Conservation (phyloP, 2,797 vertebrate species). For the Gymnothorax reevesii region DNA sequence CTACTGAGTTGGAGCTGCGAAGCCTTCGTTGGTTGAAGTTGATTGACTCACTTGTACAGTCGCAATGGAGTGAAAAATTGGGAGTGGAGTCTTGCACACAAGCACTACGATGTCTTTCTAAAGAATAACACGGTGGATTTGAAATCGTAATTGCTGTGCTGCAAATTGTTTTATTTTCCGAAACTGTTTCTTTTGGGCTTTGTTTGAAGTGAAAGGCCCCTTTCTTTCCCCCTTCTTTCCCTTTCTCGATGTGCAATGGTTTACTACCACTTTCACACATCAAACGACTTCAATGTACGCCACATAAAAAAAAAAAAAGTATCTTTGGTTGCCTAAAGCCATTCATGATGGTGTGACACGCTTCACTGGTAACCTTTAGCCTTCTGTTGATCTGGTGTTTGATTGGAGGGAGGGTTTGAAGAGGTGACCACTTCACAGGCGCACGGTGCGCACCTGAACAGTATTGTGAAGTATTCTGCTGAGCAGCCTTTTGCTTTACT, state of each 20-base stretch:
- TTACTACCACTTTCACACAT: background rate
- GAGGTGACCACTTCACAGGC: background rate
- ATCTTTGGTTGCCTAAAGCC: slow-evolving; percentile 27
- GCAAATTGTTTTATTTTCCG: background rate
- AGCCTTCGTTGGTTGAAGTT: background rate
- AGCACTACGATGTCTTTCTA: too few relatives aligned
- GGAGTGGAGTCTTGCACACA: background rate
- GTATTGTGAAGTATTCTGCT: too few relatives aligned
- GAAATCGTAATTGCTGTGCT: background rate
- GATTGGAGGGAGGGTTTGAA: background rate
- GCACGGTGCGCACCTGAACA: background rate
- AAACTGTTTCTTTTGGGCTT: background rate
- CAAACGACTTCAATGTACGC: background rate
- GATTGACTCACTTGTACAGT: background rate
- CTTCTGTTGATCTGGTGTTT: background rate
- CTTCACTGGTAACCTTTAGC: background rate
- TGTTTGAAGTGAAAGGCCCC: background rate
- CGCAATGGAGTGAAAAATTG: background rate
- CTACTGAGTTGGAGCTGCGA: background rate
- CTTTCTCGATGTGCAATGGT: background rate
- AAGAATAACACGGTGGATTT: background rate
- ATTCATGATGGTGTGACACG: slow-evolving; percentile 7
- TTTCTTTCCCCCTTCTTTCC: background rate
- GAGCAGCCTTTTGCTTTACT: background rate
- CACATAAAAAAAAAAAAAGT: background rate